phyloP scores from a whole-genome alignment of 2,113 vertebrate species.

The Plestiodon gilberti region DNA sequence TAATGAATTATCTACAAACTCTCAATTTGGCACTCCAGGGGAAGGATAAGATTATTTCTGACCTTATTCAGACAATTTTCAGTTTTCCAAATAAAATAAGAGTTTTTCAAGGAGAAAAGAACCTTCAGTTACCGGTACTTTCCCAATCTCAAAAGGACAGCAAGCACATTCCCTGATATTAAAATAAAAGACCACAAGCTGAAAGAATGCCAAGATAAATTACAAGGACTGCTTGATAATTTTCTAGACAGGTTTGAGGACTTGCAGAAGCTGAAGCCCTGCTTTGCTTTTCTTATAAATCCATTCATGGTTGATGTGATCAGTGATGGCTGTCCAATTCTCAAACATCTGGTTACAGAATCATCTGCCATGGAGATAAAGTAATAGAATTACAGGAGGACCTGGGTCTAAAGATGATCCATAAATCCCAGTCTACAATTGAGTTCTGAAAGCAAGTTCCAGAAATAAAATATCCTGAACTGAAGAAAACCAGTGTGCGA shows the following conservation, averaged over 20 bases:
- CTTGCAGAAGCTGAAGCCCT: not conserved
- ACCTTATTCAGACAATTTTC: too few species aligned
- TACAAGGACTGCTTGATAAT: not conserved
- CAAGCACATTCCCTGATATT: not conserved
- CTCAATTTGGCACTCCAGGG: too few species aligned
- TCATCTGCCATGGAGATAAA: not conserved
- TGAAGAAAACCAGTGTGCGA: not conserved
- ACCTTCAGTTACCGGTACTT: not conserved
- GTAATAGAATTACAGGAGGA: not conserved
- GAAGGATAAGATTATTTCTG: too few species aligned
- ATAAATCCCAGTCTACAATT: not conserved
- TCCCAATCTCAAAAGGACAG: not conserved
- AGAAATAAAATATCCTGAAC: not conserved
- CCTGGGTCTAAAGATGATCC: not conserved
- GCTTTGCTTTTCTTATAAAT: not conserved
- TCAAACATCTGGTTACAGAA: not conserved
- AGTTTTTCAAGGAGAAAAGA: too few species aligned
- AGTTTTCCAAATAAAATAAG: too few species aligned
- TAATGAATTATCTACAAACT: not conserved
- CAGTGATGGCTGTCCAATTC: not conserved
- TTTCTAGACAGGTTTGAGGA: not conserved
- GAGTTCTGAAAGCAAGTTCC: not conserved
- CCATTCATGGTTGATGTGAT: not conserved
- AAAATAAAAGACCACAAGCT: not conserved
- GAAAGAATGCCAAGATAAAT: not conserved